Evolutionary conservation across 37 sponge, comb jelly and placozoan species (phyloP).

Genomic region (Trichoplax adhaerens): DNA sequence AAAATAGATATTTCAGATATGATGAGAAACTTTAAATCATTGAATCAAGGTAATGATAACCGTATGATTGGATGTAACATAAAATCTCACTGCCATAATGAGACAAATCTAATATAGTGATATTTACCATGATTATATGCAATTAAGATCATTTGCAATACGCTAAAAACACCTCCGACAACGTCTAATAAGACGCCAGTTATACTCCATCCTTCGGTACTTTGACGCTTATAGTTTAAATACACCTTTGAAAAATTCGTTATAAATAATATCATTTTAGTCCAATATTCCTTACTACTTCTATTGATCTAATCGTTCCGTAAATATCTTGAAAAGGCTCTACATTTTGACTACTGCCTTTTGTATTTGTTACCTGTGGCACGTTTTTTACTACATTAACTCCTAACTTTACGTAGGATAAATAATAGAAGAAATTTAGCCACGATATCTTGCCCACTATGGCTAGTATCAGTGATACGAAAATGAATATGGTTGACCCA

Average conservation of each 20-base stretch:
- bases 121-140: constrained; percentile 78
- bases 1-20: too few species aligned
- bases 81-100: background rate
- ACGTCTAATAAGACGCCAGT: constrained; percentile 82
- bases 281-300: too few species aligned
- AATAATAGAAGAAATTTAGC: constrained; percentile 67
- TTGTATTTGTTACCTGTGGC: constrained; percentile 37
- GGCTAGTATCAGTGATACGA: constrained; percentile 51
- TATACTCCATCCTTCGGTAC: constrained; percentile 91
- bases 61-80: too few species aligned
- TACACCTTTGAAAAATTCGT: constrained; percentile 36
- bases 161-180: constrained; percentile 71
- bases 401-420: constrained; percentile 89
- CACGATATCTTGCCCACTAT: constrained; percentile 41
- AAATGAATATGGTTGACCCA: background rate
- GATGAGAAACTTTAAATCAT: too few species aligned
- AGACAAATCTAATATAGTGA: background rate
- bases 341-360: too few species aligned
- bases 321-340: too few species aligned
- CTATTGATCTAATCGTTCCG: too few species aligned
- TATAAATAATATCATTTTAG: too few species aligned
- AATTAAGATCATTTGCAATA: constrained; percentile 87
- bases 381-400: constrained; percentile 82
- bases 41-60: too few species aligned
- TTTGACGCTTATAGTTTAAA: constrained; percentile 68